Percentiles rank a stretch among this genome's conserved stretches.
phyloP scores from a whole-genome alignment of 2,113 vertebrate genomes.

The Gadus chalcogrammus region DNA sequence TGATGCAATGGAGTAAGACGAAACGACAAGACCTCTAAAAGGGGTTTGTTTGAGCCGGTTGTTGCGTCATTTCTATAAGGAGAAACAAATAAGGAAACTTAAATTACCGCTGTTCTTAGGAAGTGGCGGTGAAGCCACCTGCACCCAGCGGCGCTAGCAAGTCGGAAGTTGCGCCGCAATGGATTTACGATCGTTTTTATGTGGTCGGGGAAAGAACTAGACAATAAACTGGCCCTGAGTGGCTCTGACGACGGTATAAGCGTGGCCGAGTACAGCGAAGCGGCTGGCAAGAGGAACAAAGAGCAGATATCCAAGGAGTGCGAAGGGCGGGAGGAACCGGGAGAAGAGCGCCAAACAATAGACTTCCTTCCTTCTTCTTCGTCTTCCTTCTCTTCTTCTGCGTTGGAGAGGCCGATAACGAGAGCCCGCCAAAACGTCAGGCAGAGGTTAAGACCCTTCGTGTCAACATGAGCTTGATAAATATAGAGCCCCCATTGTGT shows the following conservation, averaged over 20 bases:
- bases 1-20: too few species aligned
- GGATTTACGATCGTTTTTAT: too few species aligned
- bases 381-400: constrained; percentile 4
- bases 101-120: too few species aligned
- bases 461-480: not conserved
- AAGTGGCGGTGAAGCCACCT: too few species aligned
- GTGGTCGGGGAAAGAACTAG: too few species aligned
- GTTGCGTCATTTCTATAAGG: too few species aligned
- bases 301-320: constrained; percentile 11
- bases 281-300: constrained; percentile 24
- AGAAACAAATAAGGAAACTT: too few species aligned
- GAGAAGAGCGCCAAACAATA: constrained; percentile 53
- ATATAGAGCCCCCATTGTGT: constrained; percentile 21
- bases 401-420: constrained; percentile 33
- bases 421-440: constrained; percentile 2
- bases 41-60: too few species aligned
- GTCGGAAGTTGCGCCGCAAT: too few species aligned
- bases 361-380: constrained; percentile 65
- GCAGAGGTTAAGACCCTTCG: constrained; percentile 1
- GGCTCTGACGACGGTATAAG: not conserved
- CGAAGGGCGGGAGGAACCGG: constrained; percentile 49
- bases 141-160: too few species aligned
- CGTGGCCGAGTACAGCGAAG: not conserved
- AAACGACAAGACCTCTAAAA: too few species aligned
- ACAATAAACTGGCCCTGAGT: not conserved